These are phyloP conservation scores for Sebastes goodei DNA, from an alignment of 2,797 vertebrate species.

Conservation along the genomic window DNA sequence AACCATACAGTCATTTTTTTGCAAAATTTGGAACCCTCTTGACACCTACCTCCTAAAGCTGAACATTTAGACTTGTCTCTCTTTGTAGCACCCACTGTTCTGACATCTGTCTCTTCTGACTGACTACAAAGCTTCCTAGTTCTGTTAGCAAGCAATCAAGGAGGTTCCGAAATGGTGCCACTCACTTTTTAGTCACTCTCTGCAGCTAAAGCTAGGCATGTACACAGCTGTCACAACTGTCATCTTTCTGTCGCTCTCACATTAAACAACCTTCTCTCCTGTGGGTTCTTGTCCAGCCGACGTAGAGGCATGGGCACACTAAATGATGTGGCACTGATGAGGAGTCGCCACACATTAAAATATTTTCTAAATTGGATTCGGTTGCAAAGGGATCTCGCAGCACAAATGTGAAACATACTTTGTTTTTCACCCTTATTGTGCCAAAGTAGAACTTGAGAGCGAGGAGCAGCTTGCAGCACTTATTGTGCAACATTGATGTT, in stretches of 20 bases:
- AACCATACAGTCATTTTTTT: not conserved
- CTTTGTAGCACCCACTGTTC: slow-evolving; percentile 5
- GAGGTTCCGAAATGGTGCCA: slow-evolving; percentile 24
- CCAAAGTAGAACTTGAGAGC: slow-evolving; percentile 29
- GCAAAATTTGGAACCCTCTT: not conserved
- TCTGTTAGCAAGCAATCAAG: slow-evolving; percentile 21
- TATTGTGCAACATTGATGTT: slow-evolving; percentile 12
- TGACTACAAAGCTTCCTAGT: slow-evolving; percentile 15
- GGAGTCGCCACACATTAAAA: slow-evolving; percentile 10
- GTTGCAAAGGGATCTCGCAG: slow-evolving; percentile 15
- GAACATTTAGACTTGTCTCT: slow-evolving; percentile 1
- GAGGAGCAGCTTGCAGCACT: slow-evolving; percentile 48
- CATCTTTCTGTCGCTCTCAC: slow-evolving; percentile 22
- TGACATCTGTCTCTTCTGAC: slow-evolving; percentile 35
- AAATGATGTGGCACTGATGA: slow-evolving; percentile 5
- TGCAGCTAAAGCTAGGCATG: slow-evolving; percentile 17
- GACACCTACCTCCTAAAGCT: slow-evolving; percentile 13
- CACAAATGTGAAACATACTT: slow-evolving; percentile 49
- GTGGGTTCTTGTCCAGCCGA: slow-evolving; percentile 18
- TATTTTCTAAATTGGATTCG: slow-evolving; percentile 25
- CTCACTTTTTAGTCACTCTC: slow-evolving; percentile 33
- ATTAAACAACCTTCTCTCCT: slow-evolving; percentile 26
- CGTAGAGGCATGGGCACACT: not conserved
- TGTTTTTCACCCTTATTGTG: slow-evolving; percentile 32
- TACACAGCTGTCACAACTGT: slow-evolving; percentile 36